These are phyloP conservation scores for Drosophila nannoptera DNA, from an alignment of 1,140 invertebrate species.

Conservation along the genomic window DNA sequence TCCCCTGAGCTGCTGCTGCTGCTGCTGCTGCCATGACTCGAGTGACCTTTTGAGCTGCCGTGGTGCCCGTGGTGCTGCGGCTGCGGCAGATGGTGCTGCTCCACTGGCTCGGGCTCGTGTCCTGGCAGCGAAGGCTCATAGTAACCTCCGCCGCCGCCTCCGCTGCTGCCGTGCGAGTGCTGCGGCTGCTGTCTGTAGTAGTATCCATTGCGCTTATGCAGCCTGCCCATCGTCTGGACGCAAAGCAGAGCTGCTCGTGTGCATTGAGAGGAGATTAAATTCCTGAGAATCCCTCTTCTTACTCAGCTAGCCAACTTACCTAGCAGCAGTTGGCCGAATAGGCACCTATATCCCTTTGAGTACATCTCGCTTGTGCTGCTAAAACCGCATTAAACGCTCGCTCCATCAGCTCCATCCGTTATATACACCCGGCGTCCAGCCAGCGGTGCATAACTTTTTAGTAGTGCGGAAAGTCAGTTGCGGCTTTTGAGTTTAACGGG, in stretches of 20 bases:
- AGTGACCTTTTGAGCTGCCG: constrained; percentile 10
- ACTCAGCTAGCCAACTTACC: constrained; percentile 36
- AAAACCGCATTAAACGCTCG: constrained; percentile 53
- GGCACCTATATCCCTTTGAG: constrained; percentile 38
- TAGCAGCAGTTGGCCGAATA: constrained; percentile 47
- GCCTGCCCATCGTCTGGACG: constrained; percentile 35
- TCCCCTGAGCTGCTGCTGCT: constrained; percentile 25
- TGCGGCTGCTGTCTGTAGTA: constrained; percentile 52
- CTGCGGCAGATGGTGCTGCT: constrained; percentile 16
- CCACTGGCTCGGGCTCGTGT: constrained; percentile 12
- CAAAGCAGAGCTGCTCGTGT: constrained; percentile 42
- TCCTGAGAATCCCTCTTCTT: background rate
- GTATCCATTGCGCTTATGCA: constrained; percentile 70
- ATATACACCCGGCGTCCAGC: constrained; percentile 46
- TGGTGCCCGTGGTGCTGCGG: background rate
- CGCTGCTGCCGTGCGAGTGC: constrained; percentile 27
- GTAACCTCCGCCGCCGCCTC: constrained; percentile 26
- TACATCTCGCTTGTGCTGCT: constrained; percentile 48
- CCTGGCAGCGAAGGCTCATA: constrained; percentile 47
- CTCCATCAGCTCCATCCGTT: constrained; percentile 20
- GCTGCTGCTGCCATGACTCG: constrained; percentile 22
- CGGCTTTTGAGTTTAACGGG: constrained; percentile 68
- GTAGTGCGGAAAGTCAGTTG: constrained; percentile 69
- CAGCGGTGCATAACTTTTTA: constrained; percentile 66
- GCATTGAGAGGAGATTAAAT: constrained; percentile 1